Conservation (phyloP, 2,888 invertebrate genomes). For the Andrena dorsata region DNA sequence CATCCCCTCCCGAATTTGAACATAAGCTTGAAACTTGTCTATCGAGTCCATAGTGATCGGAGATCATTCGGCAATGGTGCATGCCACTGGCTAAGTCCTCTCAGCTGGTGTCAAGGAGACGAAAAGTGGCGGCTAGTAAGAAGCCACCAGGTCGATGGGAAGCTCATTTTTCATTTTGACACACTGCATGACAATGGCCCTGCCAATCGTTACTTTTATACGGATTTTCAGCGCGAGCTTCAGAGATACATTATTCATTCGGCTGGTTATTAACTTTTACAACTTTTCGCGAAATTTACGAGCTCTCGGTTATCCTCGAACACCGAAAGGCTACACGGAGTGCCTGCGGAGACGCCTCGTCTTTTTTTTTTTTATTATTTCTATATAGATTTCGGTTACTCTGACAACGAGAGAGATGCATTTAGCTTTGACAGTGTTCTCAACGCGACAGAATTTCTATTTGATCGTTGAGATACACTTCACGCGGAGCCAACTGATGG, state of each 20-base stretch:
- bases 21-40: not conserved
- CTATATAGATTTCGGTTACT: too few relatives aligned
- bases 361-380: too few relatives aligned
- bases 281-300: constrained; percentile 51
- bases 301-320: not conserved
- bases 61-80: constrained; percentile 18
- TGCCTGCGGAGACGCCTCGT: not conserved
- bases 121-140: constrained; percentile 8
- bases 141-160: constrained; percentile 26
- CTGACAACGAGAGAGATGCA: too few relatives aligned
- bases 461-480: not conserved
- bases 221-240: constrained; percentile 26
- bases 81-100: constrained; percentile 26
- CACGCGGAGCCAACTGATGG: not conserved
- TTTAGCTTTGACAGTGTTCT: not conserved
- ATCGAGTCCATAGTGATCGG: constrained; percentile 33
- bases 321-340: not conserved
- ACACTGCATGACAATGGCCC: constrained; percentile 42
- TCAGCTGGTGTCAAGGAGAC: not conserved
- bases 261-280: constrained; percentile 53
- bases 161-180: constrained; percentile 57
- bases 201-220: constrained; percentile 50
- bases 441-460: not conserved
- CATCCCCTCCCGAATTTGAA: too few relatives aligned
- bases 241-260: constrained; percentile 56